phyloP scores from a whole-genome alignment of 2,888 invertebrate species.

The Dioctria rufipes region DNA sequence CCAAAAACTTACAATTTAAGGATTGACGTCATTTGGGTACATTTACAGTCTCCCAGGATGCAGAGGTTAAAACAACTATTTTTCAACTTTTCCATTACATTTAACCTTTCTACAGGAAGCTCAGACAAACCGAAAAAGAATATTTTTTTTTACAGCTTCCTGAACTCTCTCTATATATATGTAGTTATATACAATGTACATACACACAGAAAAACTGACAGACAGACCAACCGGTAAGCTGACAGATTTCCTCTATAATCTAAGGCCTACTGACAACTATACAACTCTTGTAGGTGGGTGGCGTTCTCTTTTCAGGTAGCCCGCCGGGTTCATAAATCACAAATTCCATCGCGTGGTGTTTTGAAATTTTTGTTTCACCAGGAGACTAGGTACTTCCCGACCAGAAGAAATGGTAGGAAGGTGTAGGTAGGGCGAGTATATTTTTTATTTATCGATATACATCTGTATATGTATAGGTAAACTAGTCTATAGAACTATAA shows the following conservation, averaged over 20 bases:
- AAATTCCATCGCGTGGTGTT: slow-evolving; percentile 27
- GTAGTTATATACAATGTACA: too few species aligned
- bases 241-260: slow-evolving; percentile 41
- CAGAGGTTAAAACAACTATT: too few species aligned
- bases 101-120: too few species aligned
- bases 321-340: slow-evolving; percentile 33
- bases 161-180: not conserved
- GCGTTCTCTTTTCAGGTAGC: not conserved
- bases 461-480: slow-evolving; percentile 8
- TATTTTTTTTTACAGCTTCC: not conserved
- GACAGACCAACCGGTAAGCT: not conserved
- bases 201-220: too few species aligned
- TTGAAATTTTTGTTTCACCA: slow-evolving; percentile 24
- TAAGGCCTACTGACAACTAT: slow-evolving; percentile 15
- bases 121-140: too few species aligned
- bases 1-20: too few species aligned
- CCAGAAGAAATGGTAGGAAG: slow-evolving; percentile 10
- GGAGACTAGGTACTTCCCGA: not conserved
- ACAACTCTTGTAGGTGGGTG: not conserved
- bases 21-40: too few species aligned
- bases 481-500: slow-evolving; percentile 27
- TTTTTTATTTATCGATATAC: not conserved
- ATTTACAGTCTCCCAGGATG: too few species aligned
- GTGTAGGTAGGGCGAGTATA: slow-evolving; percentile 23
- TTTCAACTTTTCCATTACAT: too few species aligned